phyloP scores from a whole-genome alignment of 1,140 invertebrate genomes.

The Polyergus mexicanus region DNA sequence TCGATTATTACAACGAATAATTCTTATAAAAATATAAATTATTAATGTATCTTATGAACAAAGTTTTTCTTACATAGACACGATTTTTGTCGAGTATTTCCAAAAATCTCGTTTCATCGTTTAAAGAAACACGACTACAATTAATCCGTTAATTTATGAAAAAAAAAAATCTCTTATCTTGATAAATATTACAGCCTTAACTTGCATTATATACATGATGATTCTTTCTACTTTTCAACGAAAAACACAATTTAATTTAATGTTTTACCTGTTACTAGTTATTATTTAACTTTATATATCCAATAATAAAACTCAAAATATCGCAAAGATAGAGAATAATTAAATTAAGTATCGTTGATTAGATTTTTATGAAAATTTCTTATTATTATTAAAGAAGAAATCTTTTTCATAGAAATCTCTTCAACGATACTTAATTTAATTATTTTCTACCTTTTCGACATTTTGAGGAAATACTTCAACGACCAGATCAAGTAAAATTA shows the following conservation, averaged over 20 bases:
- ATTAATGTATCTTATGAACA: neutral
- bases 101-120: slow-evolving; percentile 2
- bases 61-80: neutral
- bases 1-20: neutral
- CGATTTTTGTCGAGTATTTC: neutral
- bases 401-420: neutral
- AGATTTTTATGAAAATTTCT: neutral
- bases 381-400: too few species aligned
- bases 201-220: neutral
- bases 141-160: neutral
- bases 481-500: slow-evolving; percentile 35
- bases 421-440: neutral
- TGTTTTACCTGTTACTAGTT: neutral
- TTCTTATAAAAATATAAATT: neutral
- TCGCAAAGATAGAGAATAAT: neutral
- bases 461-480: neutral
- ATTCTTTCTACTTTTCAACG: neutral
- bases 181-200: neutral
- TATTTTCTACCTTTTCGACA: neutral
- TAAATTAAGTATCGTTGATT: neutral
- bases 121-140: neutral
- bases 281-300: neutral
- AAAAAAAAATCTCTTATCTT: neutral
- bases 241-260: neutral
- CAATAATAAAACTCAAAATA: neutral